Evolutionary conservation across 2,113 vertebrate genomes (phyloP).

Genomic region (Acrocephalus kingi): DNA sequence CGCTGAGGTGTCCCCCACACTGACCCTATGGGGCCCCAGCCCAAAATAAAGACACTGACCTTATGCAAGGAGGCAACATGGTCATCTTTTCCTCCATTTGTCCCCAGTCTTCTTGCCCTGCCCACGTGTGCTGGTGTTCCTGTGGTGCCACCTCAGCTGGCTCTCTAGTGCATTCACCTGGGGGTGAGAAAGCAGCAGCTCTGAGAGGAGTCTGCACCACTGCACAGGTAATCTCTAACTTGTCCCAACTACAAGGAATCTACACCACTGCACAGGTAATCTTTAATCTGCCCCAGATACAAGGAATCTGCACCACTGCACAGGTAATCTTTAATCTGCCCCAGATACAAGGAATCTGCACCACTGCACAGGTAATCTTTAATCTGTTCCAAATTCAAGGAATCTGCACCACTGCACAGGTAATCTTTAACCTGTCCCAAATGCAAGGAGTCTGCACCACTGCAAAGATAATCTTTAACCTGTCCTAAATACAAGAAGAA

Average conservation of each 20-base stretch:
- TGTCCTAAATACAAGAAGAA: background rate
- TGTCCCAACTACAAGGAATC: background rate
- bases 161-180: slow-evolving; percentile 56
- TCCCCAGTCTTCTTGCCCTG: background rate
- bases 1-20: background rate
- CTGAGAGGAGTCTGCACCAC: background rate
- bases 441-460: background rate
- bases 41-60: background rate
- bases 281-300: background rate
- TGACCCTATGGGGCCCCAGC: background rate
- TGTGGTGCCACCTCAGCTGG: slow-evolving; percentile 51
- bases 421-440: background rate
- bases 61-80: background rate
- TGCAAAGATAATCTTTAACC: background rate
- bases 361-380: background rate
- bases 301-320: background rate
- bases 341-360: background rate
- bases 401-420: background rate
- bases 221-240: background rate
- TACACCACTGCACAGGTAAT: background rate
- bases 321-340: background rate
- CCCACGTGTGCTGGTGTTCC: background rate
- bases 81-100: slow-evolving; percentile 51
- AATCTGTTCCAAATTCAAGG: background rate
- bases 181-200: background rate